Evolutionary conservation across 2,797 vertebrate genomes (phyloP), one percentile per base, ranked within the genome.

Genomic region (Cuculus canorus): DNA sequence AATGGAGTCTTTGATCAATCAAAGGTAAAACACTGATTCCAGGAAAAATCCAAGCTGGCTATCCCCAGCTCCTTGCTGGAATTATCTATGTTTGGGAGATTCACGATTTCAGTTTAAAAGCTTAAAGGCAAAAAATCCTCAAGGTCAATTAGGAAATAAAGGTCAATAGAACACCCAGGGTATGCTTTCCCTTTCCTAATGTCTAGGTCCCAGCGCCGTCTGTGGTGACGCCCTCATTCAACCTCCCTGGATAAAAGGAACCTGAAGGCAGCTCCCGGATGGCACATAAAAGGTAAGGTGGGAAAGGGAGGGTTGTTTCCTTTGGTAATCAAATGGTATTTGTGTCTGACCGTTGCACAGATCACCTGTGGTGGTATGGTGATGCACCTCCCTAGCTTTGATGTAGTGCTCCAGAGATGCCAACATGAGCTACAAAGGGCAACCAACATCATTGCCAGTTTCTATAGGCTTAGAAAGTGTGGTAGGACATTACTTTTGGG

Each of bases 1-100:
- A 64, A 53, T 83, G 50, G 80, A 75, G 59, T 45, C 70, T 88
- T 95, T 64, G 86, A 88, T 57, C 75, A 48, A 43, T 30, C 61
- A 63, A 47, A 94, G 61, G 43, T 90, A 65, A 71, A 88, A 14
- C 50, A 18, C 18, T 11, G 43, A 11, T 32, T 81, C 57, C 73
- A 33, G 24, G 61, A 92, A 59, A 92, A 88, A 70, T 48, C 11
- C 3, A 73, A 91, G 57, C 56, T 91, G 68, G 33, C 35, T n/a
- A 57, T 8, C 16, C 41, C 39, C 70, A 77, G n/a, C 33, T 77
- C 17, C 48, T 90, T 57, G 64, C 22, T 77, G 2, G 37, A 63
- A 21, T 33, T 48, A 25, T 12, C 6, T 25, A 4, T 56, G 4
- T 39, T 78, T 37, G 27, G 28, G 17, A 82, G 27, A 64, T 3